Percentiles rank a stretch among this genome's conserved stretches.
Evolutionary conservation across 2,888 invertebrate genomes (phyloP).

Genomic region (Parnassius orleans): DNA sequence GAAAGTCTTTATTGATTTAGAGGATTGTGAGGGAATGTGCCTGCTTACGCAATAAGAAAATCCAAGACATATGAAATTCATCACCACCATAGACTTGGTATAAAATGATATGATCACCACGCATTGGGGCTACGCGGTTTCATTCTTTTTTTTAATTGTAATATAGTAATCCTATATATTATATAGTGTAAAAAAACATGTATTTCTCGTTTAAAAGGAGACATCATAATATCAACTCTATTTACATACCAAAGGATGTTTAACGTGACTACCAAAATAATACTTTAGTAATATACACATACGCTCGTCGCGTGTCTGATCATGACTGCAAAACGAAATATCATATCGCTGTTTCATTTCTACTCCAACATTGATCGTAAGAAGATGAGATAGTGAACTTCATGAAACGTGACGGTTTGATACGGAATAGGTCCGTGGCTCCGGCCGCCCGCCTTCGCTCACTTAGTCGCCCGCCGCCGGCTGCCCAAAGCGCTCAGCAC

Average conservation of each 20-base stretch:
- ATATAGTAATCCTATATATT: too few species aligned
- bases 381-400: slow-evolving; percentile 32
- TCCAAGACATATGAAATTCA: too few species aligned
- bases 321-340: slow-evolving; percentile 11
- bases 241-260: slow-evolving; percentile 23
- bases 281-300: slow-evolving; percentile 16
- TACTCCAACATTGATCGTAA: slow-evolving; percentile 29
- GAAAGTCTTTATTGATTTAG: too few species aligned
- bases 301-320: slow-evolving; percentile 19
- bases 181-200: background rate
- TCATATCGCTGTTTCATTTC: slow-evolving; percentile 22
- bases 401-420: slow-evolving; percentile 33
- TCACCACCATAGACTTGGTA: too few species aligned
- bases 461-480: slow-evolving; percentile 66
- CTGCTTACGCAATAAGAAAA: too few species aligned
- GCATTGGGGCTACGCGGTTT: too few species aligned
- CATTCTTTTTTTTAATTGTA: too few species aligned
- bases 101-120: too few species aligned
- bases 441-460: slow-evolving; percentile 59
- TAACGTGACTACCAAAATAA: slow-evolving; percentile 17
- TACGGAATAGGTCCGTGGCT: slow-evolving; percentile 20
- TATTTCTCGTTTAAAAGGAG: background rate
- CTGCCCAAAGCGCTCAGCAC: slow-evolving; percentile 66
- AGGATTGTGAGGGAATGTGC: too few species aligned
- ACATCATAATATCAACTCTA: slow-evolving; percentile 6